These are phyloP conservation scores for Teinopalpus imperialis DNA, from an alignment of 2,888 invertebrate genomes.

Conservation along the genomic window DNA sequence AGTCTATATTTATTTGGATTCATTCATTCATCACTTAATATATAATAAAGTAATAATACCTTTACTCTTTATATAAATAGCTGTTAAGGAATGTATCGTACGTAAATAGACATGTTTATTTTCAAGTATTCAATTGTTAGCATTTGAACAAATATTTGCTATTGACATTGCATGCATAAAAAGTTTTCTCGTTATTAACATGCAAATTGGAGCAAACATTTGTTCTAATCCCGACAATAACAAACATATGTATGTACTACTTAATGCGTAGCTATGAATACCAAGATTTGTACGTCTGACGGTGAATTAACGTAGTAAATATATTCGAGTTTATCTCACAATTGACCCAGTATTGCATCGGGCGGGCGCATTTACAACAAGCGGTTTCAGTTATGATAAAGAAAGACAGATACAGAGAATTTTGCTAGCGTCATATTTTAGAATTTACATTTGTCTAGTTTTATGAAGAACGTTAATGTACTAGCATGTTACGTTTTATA, in stretches of 20 bases:
- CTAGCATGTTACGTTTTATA: too few relatives aligned
- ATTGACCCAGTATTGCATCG: slow-evolving; percentile 23
- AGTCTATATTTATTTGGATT: too few relatives aligned
- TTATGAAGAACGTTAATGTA: too few relatives aligned
- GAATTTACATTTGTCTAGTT: neutral
- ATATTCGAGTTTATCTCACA: slow-evolving; percentile 16
- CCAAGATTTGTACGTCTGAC: slow-evolving; percentile 5
- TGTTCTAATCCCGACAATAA: slow-evolving; percentile 6
- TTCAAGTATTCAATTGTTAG: neutral
- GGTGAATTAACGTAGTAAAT: slow-evolving; percentile 17
- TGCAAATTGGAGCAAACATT: slow-evolving; percentile 3
- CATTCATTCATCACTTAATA: too few relatives aligned
- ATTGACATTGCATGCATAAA: neutral
- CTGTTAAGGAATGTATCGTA: neutral
- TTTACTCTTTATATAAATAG: neutral
- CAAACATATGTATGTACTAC: slow-evolving; percentile 2
- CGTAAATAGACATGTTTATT: neutral
- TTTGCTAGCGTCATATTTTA: neutral
- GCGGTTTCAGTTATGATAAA: slow-evolving; percentile 5
- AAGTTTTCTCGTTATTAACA: neutral
- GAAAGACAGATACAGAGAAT: too few relatives aligned
- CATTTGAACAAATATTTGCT: slow-evolving; percentile 1
- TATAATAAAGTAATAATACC: too few relatives aligned
- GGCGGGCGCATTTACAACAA: slow-evolving; percentile 4
- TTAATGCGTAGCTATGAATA: neutral